These are phyloP conservation scores for Pteria penguin DNA, from an alignment of 2,888 invertebrate species.

Conservation along the genomic window DNA sequence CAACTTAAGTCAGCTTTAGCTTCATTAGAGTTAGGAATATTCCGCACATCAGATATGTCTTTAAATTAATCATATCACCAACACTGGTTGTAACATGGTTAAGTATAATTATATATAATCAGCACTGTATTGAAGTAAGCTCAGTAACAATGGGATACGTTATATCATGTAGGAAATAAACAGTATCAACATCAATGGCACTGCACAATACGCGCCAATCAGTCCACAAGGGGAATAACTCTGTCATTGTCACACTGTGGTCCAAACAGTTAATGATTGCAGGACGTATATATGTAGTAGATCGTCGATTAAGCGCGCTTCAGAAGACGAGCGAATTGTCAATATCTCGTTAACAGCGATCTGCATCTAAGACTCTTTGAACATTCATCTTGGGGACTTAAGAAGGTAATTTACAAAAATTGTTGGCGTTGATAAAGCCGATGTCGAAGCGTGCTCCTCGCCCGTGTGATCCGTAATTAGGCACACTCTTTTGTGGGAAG, in stretches of 20 bases:
- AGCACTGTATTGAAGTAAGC: too few relatives aligned
- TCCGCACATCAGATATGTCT: too few relatives aligned
- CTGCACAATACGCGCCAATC: too few relatives aligned
- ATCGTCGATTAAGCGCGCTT: not conserved
- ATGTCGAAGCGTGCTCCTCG: conserved; percentile 24
- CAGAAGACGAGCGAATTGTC: conserved; percentile 25
- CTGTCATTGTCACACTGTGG: not conserved
- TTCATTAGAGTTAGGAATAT: too few relatives aligned
- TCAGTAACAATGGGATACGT: too few relatives aligned
- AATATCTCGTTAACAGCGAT: conserved; percentile 27
- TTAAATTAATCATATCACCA: too few relatives aligned
- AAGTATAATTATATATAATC: too few relatives aligned
- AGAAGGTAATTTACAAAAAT: conserved; percentile 36
- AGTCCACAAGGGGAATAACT: too few relatives aligned
- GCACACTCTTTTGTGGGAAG: conserved; percentile 38
- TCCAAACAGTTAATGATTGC: conserved; percentile 1
- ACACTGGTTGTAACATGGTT: too few relatives aligned
- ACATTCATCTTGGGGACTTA: conserved; percentile 35
- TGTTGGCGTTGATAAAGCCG: conserved; percentile 25
- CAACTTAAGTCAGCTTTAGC: too few relatives aligned
- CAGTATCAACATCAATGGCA: too few relatives aligned
- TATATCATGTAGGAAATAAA: too few relatives aligned
- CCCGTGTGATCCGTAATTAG: conserved; percentile 45
- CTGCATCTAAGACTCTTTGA: conserved; percentile 13
- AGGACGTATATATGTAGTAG: not conserved